These are phyloP conservation scores for Drosophila subpulchrella DNA, from an alignment of 1,140 invertebrate species.

Conservation along the genomic window DNA sequence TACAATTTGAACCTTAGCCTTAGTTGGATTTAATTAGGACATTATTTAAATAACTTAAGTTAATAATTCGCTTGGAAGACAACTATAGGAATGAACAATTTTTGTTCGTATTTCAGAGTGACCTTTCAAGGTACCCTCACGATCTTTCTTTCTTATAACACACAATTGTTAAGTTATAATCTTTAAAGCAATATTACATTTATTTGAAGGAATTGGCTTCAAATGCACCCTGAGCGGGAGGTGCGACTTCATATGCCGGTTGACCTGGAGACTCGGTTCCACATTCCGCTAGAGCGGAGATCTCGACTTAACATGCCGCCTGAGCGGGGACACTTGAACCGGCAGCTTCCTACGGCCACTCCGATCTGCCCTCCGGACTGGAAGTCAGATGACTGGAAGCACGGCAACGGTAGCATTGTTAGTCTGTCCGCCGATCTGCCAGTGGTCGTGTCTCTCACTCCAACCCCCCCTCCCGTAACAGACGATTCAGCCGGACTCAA, in stretches of 20 bases:
- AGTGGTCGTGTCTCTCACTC: conserved; percentile 85
- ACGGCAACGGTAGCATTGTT: conserved; percentile 48
- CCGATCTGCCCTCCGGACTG: conserved; percentile 10
- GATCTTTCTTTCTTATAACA: too few relatives aligned
- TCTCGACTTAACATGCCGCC: conserved; percentile 7
- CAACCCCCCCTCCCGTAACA: conserved; percentile 85
- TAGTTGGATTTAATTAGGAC: too few relatives aligned
- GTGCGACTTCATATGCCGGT: conserved; percentile 13
- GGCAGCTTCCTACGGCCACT: background rate
- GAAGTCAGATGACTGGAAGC: conserved; percentile 27
- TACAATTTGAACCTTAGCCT: too few relatives aligned
- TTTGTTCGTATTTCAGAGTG: too few relatives aligned
- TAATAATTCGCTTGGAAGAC: too few relatives aligned
- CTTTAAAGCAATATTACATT: background rate
- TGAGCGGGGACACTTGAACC: conserved; percentile 3
- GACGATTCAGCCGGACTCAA: conserved; percentile 34
- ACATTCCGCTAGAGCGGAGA: conserved; percentile 8
- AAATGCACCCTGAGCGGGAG: conserved; percentile 55
- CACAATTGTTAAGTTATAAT: background rate
- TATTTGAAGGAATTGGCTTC: conserved; percentile 18
- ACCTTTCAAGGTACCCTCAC: too few relatives aligned
- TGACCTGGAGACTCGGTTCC: conserved; percentile 16
- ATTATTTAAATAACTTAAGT: too few relatives aligned
- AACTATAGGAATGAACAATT: too few relatives aligned
- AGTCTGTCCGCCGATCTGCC: conserved; percentile 85